Evolutionary conservation across 2,888 invertebrate species (phyloP).

Genomic region (Drosophila setosimentum): DNA sequence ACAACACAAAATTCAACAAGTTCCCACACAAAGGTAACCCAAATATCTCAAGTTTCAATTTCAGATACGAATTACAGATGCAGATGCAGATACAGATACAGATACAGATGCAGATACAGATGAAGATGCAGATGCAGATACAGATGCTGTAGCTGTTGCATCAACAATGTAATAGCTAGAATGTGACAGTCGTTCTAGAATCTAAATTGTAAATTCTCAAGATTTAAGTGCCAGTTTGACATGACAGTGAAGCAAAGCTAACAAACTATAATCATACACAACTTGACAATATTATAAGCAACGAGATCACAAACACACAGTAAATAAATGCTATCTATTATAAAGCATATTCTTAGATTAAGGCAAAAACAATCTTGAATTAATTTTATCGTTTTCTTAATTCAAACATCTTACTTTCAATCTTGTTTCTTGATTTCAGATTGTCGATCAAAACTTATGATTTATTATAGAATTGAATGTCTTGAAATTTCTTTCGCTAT

Average conservation of each 20-base stretch:
- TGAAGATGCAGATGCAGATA: constrained; percentile 11
- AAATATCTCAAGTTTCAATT: constrained; percentile 35
- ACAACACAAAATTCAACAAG: constrained; percentile 39
- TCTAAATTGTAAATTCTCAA: constrained; percentile 30
- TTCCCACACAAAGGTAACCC: constrained; percentile 46
- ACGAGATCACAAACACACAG: neutral
- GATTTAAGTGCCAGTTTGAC: constrained; percentile 51
- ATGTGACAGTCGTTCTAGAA: constrained; percentile 20
- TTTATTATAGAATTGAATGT: neutral
- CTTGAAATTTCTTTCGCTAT: neutral
- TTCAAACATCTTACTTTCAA: neutral
- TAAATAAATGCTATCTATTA: neutral
- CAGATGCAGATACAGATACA: constrained; percentile 2
- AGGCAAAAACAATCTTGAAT: neutral
- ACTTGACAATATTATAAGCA: constrained; percentile 30
- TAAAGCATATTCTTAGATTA: neutral
- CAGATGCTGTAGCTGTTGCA: too few relatives aligned
- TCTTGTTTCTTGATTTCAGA: neutral
- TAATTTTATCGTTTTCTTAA: neutral
- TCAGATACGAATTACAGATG: constrained; percentile 6
- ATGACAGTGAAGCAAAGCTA: constrained; percentile 38
- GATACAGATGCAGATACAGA: constrained; percentile 10
- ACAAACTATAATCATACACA: constrained; percentile 40
- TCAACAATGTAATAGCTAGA: neutral
- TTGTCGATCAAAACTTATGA: neutral